Base-by-base conservation (phyloP, 2,113 vertebrate species). In the Excalfactoria chinensis region DNA sequence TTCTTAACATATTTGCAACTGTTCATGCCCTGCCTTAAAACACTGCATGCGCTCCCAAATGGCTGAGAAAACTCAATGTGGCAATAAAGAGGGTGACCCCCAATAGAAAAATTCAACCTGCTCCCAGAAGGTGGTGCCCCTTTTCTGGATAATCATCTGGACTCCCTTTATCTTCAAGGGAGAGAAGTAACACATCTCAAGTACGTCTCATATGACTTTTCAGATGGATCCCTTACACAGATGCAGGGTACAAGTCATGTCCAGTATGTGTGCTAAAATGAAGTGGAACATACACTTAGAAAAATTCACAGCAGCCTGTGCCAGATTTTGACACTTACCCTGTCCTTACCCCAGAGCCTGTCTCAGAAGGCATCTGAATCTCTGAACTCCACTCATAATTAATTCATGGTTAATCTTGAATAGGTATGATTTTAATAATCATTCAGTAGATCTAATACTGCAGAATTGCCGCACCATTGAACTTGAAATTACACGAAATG, bases 381-480 rank as follows among this genome's bases (percentile, higher is more conserved):
- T 83, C 93, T 88, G 87, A 96, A 91, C 85, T 86, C 87, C 60
- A 62, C 93, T 93, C 87, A 96, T 95, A 95, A 95, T 96, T 96
- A 96, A 96, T 96, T 96, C 91, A 96, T 91, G 68, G 87, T 93
- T 96, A 96, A 96, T 96, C 94, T 93, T 93, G 89, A 94, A 93
- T 93, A 96, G 94, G 94, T 94, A 79, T 81, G 96, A 96, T 96
- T 96, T 96, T 95, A 96, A 96, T 96, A 96, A 93, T 95, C 87
- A 91, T 92, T 93, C 93, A 71, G 82, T 88, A 93, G 91, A 94
- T 95, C 82, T 95, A 95, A 95, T 96, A 83, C 87, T 88, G 94
- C 75, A 74, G 93, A 95, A 96, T 95, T 96, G 93, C 95, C 1
- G 69, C 94, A 92, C 94, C 87, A 80, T 85, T 96, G 96, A 94